Percentiles rank a stretch among this genome's conserved stretches.
These are phyloP conservation scores for Thinocorus orbignyianus DNA, from an alignment of 2,113 vertebrate species.

Conservation along the genomic window DNA sequence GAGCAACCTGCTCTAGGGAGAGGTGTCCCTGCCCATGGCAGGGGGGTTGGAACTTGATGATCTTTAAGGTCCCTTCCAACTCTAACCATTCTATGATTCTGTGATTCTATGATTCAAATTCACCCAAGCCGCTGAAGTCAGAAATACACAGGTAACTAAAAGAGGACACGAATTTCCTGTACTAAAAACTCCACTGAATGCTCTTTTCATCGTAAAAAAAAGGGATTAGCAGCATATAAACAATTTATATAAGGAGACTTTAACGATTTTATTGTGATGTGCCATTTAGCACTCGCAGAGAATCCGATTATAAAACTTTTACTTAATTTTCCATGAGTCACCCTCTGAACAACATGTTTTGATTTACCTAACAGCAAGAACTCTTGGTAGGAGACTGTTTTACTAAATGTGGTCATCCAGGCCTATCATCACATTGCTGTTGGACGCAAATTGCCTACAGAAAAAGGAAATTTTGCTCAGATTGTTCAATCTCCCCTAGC, in stretches of 20 bases:
- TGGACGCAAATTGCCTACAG: background rate
- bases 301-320: background rate
- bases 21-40: too few species aligned
- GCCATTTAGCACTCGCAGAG: background rate
- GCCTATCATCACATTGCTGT: background rate
- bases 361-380: slow-evolving; percentile 31
- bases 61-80: too few species aligned
- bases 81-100: too few species aligned
- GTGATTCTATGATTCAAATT: background rate
- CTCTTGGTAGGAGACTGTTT: background rate
- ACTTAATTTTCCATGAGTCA: background rate
- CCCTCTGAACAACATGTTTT: slow-evolving; percentile 7
- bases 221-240: slow-evolving; percentile 14
- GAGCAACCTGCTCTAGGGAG: too few species aligned
- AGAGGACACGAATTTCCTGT: background rate
- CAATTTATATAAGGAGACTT: background rate
- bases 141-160: background rate
- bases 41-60: too few species aligned
- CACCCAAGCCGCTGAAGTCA: background rate
- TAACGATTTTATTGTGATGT: background rate
- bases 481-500: background rate
- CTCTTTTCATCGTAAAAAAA: background rate
- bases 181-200: background rate
- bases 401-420: slow-evolving; percentile 11
- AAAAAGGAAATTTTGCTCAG: background rate